Percentiles rank a stretch among this genome's conserved stretches.
Evolutionary conservation across 2,797 vertebrate genomes (phyloP).

Genomic region (Anisognathus igniventris): DNA sequence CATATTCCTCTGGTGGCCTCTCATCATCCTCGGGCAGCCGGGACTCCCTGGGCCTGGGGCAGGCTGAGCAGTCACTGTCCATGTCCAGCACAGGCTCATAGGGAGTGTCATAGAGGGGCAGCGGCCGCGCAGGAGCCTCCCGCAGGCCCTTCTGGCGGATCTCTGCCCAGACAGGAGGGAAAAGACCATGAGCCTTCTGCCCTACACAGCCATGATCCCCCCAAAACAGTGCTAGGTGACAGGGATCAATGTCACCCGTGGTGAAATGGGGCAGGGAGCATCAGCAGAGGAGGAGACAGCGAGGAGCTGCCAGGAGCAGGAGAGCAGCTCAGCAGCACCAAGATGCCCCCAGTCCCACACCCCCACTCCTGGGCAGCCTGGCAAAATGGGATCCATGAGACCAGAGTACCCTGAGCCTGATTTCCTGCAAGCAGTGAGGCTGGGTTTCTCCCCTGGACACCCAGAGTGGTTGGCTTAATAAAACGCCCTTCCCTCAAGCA

Average conservation of each 20-base stretch:
- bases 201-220: not conserved
- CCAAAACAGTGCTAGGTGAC: not conserved
- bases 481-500: not conserved
- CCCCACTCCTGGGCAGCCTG: not conserved
- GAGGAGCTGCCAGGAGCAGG: not conserved
- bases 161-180: conserved; percentile 73
- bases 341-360: not conserved
- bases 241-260: accelerated
- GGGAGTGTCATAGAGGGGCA: conserved; percentile 92
- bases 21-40: conserved; percentile 93
- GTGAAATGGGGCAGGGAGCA: not conserved
- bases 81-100: conserved; percentile 86
- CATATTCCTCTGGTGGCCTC: conserved; percentile 94
- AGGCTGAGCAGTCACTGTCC: conserved; percentile 66
- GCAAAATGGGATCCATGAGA: accelerated
- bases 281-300: not conserved
- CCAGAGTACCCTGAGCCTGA: not conserved
- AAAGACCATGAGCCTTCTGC: not conserved
- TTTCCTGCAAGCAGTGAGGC: not conserved
- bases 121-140: conserved; percentile 78
- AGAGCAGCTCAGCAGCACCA: not conserved
- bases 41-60: conserved; percentile 85
- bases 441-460: not conserved
- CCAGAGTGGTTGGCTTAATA: not conserved
- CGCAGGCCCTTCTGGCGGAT: conserved; percentile 86